These are phyloP conservation scores for Pollenia griseotomentosa DNA, from an alignment of 2,888 invertebrate species.

Conservation along the genomic window DNA sequence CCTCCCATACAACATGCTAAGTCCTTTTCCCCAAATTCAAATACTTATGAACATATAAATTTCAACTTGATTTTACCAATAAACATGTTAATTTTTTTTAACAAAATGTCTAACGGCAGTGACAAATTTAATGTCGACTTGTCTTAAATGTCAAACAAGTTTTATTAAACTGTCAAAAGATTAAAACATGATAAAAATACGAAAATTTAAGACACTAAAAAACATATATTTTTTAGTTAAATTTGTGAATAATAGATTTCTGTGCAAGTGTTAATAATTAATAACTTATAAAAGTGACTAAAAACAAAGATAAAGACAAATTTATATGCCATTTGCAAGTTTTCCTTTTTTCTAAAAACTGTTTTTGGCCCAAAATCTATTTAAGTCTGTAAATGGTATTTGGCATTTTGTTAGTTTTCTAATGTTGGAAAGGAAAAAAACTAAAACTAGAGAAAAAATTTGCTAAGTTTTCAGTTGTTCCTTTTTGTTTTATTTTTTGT, in stretches of 20 bases:
- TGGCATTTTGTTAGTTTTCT: neutral
- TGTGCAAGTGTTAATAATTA: slow-evolving; percentile 47
- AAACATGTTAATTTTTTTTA: neutral
- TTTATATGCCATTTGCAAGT: neutral
- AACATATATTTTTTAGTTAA: neutral
- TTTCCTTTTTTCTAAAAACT: neutral
- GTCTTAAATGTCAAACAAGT: slow-evolving; percentile 33
- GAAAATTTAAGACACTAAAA: neutral
- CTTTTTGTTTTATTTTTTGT: slow-evolving; percentile 9
- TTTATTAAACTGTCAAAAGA: slow-evolving; percentile 38
- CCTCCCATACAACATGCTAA: too few relatives aligned
- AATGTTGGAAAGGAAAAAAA: slow-evolving; percentile 3
- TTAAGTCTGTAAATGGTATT: slow-evolving; percentile 22
- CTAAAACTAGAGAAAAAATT: slow-evolving; percentile 1
- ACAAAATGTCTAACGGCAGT: neutral
- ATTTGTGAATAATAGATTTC: slow-evolving; percentile 23
- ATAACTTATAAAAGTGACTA: slow-evolving; percentile 22
- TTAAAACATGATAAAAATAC: slow-evolving; percentile 20
- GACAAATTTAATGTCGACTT: slow-evolving; percentile 11
- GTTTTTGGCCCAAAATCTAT: slow-evolving; percentile 38
- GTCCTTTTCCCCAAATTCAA: too few relatives aligned
- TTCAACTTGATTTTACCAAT: slow-evolving; percentile 34
- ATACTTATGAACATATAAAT: too few relatives aligned
- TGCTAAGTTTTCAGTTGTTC: slow-evolving; percentile 47
- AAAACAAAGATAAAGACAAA: slow-evolving; percentile 10